Evolutionary conservation across 2,888 invertebrate species (phyloP).

Genomic region (Uloborus plumipes): DNA sequence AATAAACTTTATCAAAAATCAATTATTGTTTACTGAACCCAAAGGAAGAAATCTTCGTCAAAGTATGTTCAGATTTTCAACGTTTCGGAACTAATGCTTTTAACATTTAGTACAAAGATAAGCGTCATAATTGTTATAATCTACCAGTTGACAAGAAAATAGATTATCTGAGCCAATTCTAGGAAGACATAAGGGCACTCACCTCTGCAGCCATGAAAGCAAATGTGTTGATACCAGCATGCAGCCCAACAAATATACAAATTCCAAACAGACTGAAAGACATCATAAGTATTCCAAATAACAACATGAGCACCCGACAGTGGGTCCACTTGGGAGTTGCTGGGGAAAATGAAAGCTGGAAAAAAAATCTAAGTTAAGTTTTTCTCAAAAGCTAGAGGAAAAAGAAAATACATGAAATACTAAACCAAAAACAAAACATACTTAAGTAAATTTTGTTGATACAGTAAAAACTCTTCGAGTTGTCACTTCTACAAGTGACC

Average conservation of each 20-base stretch:
- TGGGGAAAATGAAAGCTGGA: constrained; percentile 84
- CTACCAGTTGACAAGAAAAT: too few relatives aligned
- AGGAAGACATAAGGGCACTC: constrained; percentile 17
- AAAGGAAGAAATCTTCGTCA: too few relatives aligned
- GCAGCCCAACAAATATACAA: constrained; percentile 80
- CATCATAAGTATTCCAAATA: constrained; percentile 78
- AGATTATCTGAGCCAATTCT: neutral
- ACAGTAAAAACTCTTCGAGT: too few relatives aligned
- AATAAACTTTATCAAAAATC: too few relatives aligned
- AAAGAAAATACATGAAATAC: neutral
- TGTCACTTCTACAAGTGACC: too few relatives aligned
- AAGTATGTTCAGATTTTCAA: too few relatives aligned
- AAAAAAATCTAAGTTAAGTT: neutral
- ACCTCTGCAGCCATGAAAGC: constrained; percentile 78
- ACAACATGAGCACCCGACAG: constrained; percentile 79
- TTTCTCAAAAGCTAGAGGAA: neutral
- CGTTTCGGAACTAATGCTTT: too few relatives aligned
- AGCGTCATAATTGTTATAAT: too few relatives aligned
- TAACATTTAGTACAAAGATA: too few relatives aligned
- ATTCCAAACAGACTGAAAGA: constrained; percentile 75
- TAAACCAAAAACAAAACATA: neutral
- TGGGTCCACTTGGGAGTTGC: constrained; percentile 82
- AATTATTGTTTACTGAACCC: too few relatives aligned
- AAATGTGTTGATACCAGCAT: constrained; percentile 83
- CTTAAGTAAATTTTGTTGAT: too few relatives aligned